These are phyloP conservation scores for Stichodactyla helianthus DNA, from an alignment of 64 coral and sea anemone genomes.

Conservation along the genomic window DNA sequence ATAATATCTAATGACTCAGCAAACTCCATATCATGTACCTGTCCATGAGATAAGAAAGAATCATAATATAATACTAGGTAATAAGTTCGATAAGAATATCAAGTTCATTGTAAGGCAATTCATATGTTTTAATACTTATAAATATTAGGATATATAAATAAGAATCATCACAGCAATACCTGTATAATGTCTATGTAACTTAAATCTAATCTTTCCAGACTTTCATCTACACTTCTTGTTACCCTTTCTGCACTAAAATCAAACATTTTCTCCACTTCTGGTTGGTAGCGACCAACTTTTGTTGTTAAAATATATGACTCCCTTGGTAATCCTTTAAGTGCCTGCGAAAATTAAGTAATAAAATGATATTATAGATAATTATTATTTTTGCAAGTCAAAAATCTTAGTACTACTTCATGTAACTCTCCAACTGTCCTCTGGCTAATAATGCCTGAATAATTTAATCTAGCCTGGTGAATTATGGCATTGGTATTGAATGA, in stretches of 20 bases:
- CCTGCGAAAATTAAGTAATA: conserved; percentile 6
- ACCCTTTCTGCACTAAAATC: conserved; percentile 86
- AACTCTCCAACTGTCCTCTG: too few species aligned
- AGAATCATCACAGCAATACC: conserved; percentile 26
- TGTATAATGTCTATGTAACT: conserved; percentile 88
- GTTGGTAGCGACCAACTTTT: conserved; percentile 86
- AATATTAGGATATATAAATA: too few species aligned
- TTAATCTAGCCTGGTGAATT: too few species aligned
- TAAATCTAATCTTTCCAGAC: conserved; percentile 66
- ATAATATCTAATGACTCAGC: conserved; percentile 90
- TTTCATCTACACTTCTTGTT: conserved; percentile 92
- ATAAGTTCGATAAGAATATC: not conserved
- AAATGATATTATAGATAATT: not conserved
- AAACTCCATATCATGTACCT: conserved; percentile 99
- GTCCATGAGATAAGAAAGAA: not conserved
- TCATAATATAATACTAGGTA: not conserved
- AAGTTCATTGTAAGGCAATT: too few species aligned
- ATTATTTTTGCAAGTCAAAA: too few species aligned
- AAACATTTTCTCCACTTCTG: conserved; percentile 88
- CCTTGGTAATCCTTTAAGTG: conserved; percentile 45
- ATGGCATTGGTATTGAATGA: not conserved
- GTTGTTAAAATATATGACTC: conserved; percentile 53
- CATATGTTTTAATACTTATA: too few species aligned
- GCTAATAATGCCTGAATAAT: too few species aligned
- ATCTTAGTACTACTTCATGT: too few species aligned